These are phyloP conservation scores for Heliconius hewitsoni DNA, from an alignment of 1,140 invertebrate species.

Conservation along the genomic window DNA sequence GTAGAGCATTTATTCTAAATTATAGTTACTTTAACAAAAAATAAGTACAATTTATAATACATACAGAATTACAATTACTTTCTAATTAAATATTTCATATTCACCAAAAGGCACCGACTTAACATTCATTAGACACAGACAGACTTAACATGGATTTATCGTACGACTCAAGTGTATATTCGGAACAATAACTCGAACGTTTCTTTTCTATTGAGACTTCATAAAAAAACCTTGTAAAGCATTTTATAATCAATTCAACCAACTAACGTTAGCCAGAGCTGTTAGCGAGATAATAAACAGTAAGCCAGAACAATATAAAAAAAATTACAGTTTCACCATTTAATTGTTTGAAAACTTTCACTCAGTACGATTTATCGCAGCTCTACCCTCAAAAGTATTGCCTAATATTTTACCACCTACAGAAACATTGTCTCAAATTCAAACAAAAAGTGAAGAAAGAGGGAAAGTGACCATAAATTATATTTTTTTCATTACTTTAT, in stretches of 20 bases:
- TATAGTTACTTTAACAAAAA: too few species aligned
- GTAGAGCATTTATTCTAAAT: too few species aligned
- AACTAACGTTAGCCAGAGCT: too few species aligned
- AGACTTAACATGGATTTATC: too few species aligned
- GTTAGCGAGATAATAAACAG: too few species aligned
- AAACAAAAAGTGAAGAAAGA: not conserved
- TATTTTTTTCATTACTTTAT: not conserved
- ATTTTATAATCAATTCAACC: too few species aligned
- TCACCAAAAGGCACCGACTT: too few species aligned
- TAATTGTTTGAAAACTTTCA: constrained; percentile 1
- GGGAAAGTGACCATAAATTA: constrained; percentile 2
- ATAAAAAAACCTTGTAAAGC: not conserved
- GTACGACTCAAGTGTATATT: not conserved
- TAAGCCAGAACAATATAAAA: not conserved
- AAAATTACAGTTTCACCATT: not conserved
- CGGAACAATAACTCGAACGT: not conserved
- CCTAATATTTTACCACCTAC: not conserved
- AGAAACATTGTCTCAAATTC: not conserved
- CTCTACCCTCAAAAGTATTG: not conserved
- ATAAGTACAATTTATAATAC: too few species aligned
- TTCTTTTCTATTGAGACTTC: not conserved
- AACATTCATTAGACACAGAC: too few species aligned
- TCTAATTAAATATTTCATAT: too few species aligned
- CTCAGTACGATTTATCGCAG: not conserved
- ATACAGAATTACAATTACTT: too few species aligned